phyloP scores from a whole-genome alignment of 2,888 invertebrate species.

The Drymonia ruficornis region DNA sequence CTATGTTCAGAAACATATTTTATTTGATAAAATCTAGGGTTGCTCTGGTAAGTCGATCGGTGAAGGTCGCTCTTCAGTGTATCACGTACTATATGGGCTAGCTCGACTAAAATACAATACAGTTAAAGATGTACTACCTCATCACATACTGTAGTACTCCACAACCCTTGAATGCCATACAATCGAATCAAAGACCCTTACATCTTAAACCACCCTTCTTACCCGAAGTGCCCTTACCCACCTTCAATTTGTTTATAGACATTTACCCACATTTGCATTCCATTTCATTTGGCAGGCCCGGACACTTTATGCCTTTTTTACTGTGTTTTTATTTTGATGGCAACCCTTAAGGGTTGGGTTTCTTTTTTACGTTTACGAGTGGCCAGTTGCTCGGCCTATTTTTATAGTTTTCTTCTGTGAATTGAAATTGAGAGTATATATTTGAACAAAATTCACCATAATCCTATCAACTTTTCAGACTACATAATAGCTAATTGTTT shows the following conservation, averaged over 20 bases:
- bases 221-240: conserved; percentile 15
- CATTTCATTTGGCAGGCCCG: conserved; percentile 63
- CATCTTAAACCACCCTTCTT: neutral
- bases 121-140: no score
- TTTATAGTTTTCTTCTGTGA: no score
- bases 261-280: conserved; percentile 64
- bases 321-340: conserved; percentile 65
- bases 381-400: conserved; percentile 13
- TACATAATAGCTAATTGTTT: no score
- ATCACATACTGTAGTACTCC: no score
- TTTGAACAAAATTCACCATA: no score
- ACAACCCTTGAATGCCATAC: neutral
- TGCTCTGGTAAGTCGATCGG: no score
- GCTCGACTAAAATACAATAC: no score
- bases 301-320: conserved; percentile 55
- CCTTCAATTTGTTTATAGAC: conserved; percentile 45
- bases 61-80: no score
- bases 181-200: neutral
- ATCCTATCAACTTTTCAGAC: no score
- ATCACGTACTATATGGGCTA: no score
- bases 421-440: neutral
- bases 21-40: no score
- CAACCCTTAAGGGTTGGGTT: conserved; percentile 48
- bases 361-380: conserved; percentile 37
- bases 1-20: no score